Conservation (phyloP, 2,888 invertebrate genomes). For the Ochropleura plecta region DNA sequence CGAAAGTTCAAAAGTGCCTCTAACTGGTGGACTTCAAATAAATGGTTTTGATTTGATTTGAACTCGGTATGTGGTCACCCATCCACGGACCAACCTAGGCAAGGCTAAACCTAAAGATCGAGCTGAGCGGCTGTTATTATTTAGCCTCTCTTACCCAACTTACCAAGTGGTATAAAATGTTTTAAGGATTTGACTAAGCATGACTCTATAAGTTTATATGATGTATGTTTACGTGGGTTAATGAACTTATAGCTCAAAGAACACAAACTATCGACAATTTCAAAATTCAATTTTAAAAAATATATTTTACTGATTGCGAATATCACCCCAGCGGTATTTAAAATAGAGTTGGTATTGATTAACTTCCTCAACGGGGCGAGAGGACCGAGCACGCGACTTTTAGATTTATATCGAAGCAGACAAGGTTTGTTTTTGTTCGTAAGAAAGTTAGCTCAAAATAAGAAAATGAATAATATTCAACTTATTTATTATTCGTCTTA, state of each 20-base stretch:
- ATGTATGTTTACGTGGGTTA: too few relatives aligned
- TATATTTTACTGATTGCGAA: neutral
- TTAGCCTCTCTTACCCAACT: neutral
- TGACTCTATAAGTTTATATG: neutral
- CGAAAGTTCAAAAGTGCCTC: too few relatives aligned
- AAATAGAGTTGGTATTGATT: neutral
- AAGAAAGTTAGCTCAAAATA: constrained; percentile 7
- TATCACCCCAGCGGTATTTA: neutral
- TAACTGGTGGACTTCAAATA: too few relatives aligned
- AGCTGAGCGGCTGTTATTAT: too few relatives aligned
- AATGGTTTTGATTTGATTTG: too few relatives aligned
- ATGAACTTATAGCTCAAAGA: neutral
- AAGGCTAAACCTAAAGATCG: too few relatives aligned
- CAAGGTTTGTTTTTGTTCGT: constrained; percentile 6
- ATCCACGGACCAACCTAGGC: too few relatives aligned
- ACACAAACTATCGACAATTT: neutral
- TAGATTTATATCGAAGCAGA: neutral
- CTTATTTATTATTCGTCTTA: constrained; percentile 59
- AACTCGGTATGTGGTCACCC: too few relatives aligned
- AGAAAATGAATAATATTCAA: constrained; percentile 32
- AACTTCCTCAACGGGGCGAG: neutral
- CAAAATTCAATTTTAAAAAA: neutral
- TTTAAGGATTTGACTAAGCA: neutral
- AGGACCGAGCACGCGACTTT: neutral
- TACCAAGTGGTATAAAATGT: neutral